Percentiles rank a stretch among this genome's conserved stretches.
These are phyloP conservation scores for Drosophila melanica DNA, from an alignment of 1,140 invertebrate genomes.

Conservation along the genomic window DNA sequence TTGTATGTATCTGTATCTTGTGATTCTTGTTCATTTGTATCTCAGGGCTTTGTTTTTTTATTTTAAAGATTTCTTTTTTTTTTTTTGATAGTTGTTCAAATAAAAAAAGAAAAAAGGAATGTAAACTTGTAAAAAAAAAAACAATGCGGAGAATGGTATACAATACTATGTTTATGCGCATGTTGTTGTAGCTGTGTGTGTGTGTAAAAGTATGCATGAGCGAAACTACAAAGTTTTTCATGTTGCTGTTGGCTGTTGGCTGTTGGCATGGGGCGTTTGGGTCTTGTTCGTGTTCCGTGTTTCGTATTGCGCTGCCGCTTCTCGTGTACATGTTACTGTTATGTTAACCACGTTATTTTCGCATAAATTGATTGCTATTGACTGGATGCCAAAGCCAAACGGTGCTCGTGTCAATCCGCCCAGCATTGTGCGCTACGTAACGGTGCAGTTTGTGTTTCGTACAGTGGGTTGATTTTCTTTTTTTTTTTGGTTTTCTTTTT, in stretches of 20 bases:
- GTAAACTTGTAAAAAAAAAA: slow-evolving; percentile 7
- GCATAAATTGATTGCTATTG: slow-evolving; percentile 71
- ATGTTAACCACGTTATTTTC: slow-evolving; percentile 63
- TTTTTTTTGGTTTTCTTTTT: neutral
- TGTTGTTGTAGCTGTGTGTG: slow-evolving; percentile 26
- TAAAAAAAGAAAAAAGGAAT: neutral
- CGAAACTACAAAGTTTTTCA: slow-evolving; percentile 20
- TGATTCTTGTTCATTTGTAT: neutral
- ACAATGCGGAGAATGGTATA: slow-evolving; percentile 14
- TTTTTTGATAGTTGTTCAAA: neutral
- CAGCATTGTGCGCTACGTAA: slow-evolving; percentile 37
- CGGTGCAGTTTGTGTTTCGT: slow-evolving; percentile 20
- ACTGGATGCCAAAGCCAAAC: slow-evolving; percentile 65
- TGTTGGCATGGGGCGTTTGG: slow-evolving; percentile 40
- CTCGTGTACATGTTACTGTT: slow-evolving; percentile 41
- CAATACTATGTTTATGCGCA: slow-evolving; percentile 10
- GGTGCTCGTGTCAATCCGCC: slow-evolving; percentile 56
- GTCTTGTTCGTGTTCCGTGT: slow-evolving; percentile 27
- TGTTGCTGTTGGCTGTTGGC: slow-evolving; percentile 43
- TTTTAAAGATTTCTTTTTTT: neutral
- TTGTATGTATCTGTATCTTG: neutral
- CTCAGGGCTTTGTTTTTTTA: neutral
- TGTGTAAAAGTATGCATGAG: slow-evolving; percentile 39
- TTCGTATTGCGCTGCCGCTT: slow-evolving; percentile 31
- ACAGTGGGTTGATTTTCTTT: slow-evolving; percentile 3